Conservation (phyloP, 1,140 invertebrate species). For the Brachionus plicatilis region DNA sequence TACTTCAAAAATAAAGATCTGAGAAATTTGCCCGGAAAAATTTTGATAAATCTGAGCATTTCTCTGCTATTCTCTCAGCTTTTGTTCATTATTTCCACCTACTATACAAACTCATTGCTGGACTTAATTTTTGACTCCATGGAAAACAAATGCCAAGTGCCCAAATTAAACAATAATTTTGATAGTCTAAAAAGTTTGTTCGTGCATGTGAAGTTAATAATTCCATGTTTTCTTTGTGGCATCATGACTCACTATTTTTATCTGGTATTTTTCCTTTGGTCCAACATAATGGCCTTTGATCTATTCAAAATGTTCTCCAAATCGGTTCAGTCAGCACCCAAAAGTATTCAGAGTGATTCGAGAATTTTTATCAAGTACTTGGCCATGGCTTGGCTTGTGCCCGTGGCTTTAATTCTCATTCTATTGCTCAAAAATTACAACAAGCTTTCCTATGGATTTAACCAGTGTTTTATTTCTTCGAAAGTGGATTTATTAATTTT, state of each 20-base stretch:
- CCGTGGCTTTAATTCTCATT: neutral
- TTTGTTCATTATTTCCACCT: neutral
- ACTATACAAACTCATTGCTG: neutral
- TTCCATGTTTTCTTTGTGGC: neutral
- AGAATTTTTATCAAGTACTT: neutral
- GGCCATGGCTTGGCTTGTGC: neutral
- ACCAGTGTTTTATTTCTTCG: neutral
- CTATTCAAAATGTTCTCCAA: neutral
- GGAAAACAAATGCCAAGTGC: neutral
- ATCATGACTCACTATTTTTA: constrained; percentile 19
- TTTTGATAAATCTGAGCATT: constrained; percentile 9
- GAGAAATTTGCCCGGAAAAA: constrained; percentile 31
- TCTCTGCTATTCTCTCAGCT: constrained; percentile 4
- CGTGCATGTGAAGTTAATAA: neutral
- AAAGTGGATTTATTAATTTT: neutral
- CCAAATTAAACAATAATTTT: neutral
- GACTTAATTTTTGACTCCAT: neutral
- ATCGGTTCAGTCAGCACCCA: neutral
- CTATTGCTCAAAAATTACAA: neutral
- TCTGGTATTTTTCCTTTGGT: constrained; percentile 9
- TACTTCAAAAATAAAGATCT: neutral
- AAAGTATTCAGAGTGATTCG: neutral
- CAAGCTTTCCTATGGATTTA: neutral
- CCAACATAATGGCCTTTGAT: constrained; percentile 27
- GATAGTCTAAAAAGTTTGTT: neutral